These are phyloP conservation scores for Gracilinanus agilis DNA, from an alignment of 2,113 vertebrate genomes.

Conservation along the genomic window DNA sequence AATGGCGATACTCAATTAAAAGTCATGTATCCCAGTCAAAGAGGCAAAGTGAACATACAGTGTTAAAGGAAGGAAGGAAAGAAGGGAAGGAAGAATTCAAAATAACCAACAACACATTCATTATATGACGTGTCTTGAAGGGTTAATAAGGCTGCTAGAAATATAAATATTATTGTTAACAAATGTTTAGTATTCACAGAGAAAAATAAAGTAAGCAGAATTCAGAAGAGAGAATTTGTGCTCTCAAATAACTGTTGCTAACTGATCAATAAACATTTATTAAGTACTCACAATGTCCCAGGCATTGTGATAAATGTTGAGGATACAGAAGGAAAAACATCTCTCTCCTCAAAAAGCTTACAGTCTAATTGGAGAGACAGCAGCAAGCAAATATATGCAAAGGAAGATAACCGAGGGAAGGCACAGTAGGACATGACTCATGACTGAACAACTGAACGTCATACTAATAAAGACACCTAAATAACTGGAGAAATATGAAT, in stretches of 20 bases:
- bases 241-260: background rate
- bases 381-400: background rate
- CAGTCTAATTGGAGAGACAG: background rate
- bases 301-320: background rate
- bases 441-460: background rate
- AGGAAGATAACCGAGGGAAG: background rate
- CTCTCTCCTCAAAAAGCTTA: background rate
- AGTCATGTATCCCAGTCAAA: background rate
- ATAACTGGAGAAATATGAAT: background rate
- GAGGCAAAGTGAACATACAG: background rate
- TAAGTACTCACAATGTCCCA: background rate
- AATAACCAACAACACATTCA: background rate
- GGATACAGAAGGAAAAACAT: background rate
- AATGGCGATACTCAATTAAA: background rate
- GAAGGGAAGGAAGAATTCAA: background rate
- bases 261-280: background rate
- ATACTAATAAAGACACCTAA: background rate
- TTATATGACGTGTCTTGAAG: background rate
- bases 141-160: background rate
- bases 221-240: background rate
- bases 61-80: background rate
- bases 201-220: background rate
- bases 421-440: background rate
- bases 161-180: background rate
- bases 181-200: background rate